Base-by-base conservation (phyloP, 2,113 vertebrate genomes). In the Azemiops feae region DNA sequence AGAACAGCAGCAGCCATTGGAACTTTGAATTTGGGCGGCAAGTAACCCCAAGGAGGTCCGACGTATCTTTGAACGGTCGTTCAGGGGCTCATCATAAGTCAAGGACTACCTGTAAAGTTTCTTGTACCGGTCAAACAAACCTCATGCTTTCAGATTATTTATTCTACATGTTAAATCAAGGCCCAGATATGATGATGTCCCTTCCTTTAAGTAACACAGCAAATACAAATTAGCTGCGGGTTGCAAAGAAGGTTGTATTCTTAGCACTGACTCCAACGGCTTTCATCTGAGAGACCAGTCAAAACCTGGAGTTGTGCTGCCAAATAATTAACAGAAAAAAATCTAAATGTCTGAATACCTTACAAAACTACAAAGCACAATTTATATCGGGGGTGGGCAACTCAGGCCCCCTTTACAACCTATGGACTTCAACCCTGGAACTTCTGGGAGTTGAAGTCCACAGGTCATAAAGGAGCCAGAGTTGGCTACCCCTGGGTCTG, bases 181-280 rank as follows among this genome's bases (percentile, higher is more conserved):
- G 20, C 74, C 74, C 74, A 81, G 74, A 1, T 81, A 18, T 12
- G 45, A n/a, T 27, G 23, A 0, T 97, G 96, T 97, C 94, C 96
- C 97, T 97, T 97, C 96, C 53, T 89, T 7, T 87, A 94, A 53
- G 97, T 97, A 97, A 95, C 97, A 97, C 97, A 97, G 93, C 97
- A 27, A 94, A 96, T 96, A 97, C 0, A 0, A 0, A 97, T 96
- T 86, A 94, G 96, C 92, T 96, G 96, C 97, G 97, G 96, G 97
- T 97, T 97, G 97, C 97, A 94, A 96, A 95, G 96, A 97, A 97
- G 97, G 96, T 25, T 22, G 96, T 96, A 93, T n/a, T 97, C 94
- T 97, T 88, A 97, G 97, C 97, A 97, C 96, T 91, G 95, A 94
- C 95, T 96, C 93, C 95, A 96, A 10, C 91, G 95, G 89, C 20